Evolutionary conservation across 2,888 invertebrate genomes (phyloP), one percentile per base, ranked within the genome.

Genomic region (Parnassius orleans): DNA sequence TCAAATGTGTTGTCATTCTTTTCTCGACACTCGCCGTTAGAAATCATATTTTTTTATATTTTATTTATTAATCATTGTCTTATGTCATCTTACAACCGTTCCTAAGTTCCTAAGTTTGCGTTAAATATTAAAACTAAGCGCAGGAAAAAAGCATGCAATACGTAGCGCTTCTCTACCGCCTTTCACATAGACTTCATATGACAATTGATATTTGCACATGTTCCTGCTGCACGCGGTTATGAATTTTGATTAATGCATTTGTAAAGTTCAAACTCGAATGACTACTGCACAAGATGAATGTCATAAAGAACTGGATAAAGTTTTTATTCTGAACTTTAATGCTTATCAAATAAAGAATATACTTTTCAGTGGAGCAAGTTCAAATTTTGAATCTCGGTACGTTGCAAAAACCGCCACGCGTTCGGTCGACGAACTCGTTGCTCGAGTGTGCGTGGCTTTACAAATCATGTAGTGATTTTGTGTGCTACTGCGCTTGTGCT

Each of bases 341-440:
- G 12, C 33, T 41, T n/a, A 55, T 1, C 11, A 5, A 42, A 52
- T 61, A 61, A 60, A 51, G 46, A 42, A 50, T 50, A 61, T 42
- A 47, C 60, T 52, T 62, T 54, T 47, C 50, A 60, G 53, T 57
- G 51, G 60, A 63, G 57, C 57, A 66, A 68, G 63, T 59, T 61
- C 59, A 60, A 68, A 68, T 68, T 72, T 73, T 65, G 76, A 76
- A 77, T 75, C 72, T 73, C 72, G 61, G 72, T 70, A 72, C 68
- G 67, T 75, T 76, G 79, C 80, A 80, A 80, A 82, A 80, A 79
- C 71, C 69, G 72, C 66, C 64, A 61, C 69, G 62, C 65, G 67
- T 60, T 67, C 77, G 80, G 83, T 80, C 82, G 74, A 68, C 72
- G 80, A 81, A 78, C 82, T 69, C 33, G 51, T 2, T 43, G 12